phyloP scores from a whole-genome alignment of 1,140 invertebrate genomes.

The Diachasma alloeum region DNA sequence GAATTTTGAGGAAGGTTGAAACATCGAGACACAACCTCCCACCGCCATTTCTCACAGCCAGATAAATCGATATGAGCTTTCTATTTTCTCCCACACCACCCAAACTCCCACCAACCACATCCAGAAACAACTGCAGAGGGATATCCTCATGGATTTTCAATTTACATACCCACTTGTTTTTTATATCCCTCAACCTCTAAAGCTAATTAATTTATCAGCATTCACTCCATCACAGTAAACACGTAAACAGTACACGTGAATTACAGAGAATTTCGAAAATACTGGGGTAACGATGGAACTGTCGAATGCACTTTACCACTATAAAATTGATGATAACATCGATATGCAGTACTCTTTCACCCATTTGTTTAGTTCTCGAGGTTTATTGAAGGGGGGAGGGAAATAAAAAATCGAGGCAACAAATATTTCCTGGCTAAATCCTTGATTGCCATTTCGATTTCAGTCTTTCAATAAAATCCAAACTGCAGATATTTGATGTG shows the following conservation, averaged over 20 bases:
- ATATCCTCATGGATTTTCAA: background rate
- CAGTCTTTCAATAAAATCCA: background rate
- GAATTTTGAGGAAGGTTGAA: constrained; percentile 10
- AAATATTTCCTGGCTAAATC: background rate
- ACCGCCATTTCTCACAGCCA: background rate
- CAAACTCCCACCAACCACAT: background rate
- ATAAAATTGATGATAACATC: background rate
- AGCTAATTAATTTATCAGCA: background rate
- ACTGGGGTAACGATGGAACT: background rate
- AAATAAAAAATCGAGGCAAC: background rate
- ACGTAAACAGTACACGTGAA: background rate
- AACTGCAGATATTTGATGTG: background rate
- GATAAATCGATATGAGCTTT: constrained; percentile 14
- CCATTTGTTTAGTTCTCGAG: too few species aligned
- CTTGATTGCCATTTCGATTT: background rate
- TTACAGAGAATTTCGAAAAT: background rate
- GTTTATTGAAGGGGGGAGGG: background rate
- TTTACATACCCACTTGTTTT: background rate
- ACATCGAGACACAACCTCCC: background rate
- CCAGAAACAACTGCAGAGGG: background rate
- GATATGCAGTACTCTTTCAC: background rate
- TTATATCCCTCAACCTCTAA: background rate
- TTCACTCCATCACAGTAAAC: background rate
- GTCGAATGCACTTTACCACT: too few species aligned
- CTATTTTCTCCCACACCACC: background rate